phyloP scores from a whole-genome alignment of 2,113 vertebrate species.

The Lepus americanus region DNA sequence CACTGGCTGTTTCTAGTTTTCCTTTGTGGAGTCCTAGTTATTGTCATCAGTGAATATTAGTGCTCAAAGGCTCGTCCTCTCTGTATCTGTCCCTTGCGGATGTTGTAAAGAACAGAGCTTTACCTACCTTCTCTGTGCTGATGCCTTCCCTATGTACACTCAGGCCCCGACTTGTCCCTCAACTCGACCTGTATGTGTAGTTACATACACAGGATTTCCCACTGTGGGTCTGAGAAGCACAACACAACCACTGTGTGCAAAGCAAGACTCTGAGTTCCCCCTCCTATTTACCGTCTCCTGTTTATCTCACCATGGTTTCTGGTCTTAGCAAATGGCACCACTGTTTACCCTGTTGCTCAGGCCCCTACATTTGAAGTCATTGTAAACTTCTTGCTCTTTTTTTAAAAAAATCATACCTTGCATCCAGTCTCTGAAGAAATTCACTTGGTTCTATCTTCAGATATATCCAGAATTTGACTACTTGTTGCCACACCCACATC shows the following conservation, averaged over 20 bases:
- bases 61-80: not conserved
- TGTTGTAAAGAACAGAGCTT: not conserved
- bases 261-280: not conserved
- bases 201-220: not conserved
- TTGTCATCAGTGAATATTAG: not conserved
- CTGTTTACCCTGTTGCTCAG: not conserved
- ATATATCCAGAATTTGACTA: not conserved
- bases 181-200: not conserved
- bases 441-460: not conserved
- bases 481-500: not conserved
- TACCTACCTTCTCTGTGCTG: not conserved
- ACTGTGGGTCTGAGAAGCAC: not conserved
- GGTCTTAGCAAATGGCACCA: not conserved
- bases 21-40: not conserved
- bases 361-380: not conserved
- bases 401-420: not conserved
- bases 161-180: not conserved
- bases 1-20: not conserved
- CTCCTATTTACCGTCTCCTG: not conserved
- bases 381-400: not conserved
- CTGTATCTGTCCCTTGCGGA: not conserved
- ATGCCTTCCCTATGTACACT: not conserved
- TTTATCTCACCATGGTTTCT: not conserved
- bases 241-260: not conserved
- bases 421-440: not conserved